These are phyloP conservation scores for Melanaphis sacchari DNA, from an alignment of 1,140 invertebrate species.

Conservation along the genomic window DNA sequence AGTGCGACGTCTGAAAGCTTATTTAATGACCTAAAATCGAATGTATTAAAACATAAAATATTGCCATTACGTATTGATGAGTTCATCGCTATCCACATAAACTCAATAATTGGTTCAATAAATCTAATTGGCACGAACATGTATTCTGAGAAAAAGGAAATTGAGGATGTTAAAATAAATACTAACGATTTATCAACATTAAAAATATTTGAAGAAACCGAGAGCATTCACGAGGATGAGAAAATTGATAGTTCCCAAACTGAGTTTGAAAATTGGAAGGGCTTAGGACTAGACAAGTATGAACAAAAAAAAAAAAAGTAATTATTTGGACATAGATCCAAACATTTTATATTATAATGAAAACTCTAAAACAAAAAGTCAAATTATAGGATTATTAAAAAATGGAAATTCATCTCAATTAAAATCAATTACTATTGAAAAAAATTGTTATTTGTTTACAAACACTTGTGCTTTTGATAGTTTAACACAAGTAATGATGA, in stretches of 20 bases:
- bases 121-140: not conserved
- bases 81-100: not conserved
- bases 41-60: not conserved
- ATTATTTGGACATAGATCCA: constrained; percentile 1
- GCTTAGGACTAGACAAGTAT: not conserved
- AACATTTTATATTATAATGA: not conserved
- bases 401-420: not conserved
- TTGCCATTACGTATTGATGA: not conserved
- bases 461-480: not conserved
- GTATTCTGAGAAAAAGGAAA: not conserved
- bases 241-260: not conserved
- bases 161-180: not conserved
- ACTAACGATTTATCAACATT: not conserved
- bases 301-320: not conserved
- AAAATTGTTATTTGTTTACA: not conserved
- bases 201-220: not conserved
- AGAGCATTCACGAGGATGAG: not conserved
- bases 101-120: not conserved
- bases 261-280: not conserved
- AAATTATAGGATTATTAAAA: constrained; percentile 2
- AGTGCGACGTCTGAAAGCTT: constrained; percentile 13
- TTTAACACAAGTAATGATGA: not conserved
- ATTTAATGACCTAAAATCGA: not conserved
- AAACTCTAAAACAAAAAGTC: not conserved
- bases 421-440: not conserved